phyloP scores from a whole-genome alignment of 2,113 vertebrate species.

The Phaethon lepturus region DNA sequence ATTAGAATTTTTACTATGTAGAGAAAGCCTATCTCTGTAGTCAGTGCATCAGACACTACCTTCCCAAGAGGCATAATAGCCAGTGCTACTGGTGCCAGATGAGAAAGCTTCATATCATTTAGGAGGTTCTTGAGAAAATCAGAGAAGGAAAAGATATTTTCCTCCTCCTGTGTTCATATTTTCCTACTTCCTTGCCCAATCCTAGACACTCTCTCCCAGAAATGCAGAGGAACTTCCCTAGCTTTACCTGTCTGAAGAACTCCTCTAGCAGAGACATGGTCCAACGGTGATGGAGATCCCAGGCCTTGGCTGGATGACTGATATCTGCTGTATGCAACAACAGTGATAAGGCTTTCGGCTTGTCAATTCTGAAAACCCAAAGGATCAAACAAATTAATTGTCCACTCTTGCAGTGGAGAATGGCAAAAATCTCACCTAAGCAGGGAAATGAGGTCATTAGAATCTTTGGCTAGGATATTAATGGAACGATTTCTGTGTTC shows the following conservation, averaged over 20 bases:
- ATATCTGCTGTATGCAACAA: conserved; percentile 97
- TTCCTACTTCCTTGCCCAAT: background rate
- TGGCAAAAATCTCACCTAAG: background rate
- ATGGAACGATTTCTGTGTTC: background rate
- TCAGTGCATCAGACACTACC: background rate
- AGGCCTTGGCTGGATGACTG: conserved; percentile 96
- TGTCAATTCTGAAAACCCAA: conserved; percentile 88
- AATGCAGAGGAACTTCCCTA: background rate
- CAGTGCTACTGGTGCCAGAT: background rate
- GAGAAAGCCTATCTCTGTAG: background rate
- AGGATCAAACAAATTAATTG: conserved; percentile 9
- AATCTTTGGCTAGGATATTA: background rate
- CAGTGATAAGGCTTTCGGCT: conserved; percentile 94
- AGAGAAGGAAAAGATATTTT: background rate
- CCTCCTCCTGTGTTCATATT: background rate
- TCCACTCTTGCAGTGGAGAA: background rate
- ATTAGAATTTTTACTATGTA: background rate
- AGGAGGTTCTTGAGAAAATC: background rate
- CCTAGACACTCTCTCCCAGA: background rate
- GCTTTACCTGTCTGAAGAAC: conserved; percentile 93
- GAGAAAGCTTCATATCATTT: background rate
- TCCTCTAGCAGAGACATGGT: conserved; percentile 95
- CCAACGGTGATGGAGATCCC: conserved; percentile 96
- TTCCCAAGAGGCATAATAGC: background rate
- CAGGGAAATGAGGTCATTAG: background rate